These are phyloP conservation scores for Telenomus remus DNA, from an alignment of 1,140 invertebrate species.

Conservation along the genomic window DNA sequence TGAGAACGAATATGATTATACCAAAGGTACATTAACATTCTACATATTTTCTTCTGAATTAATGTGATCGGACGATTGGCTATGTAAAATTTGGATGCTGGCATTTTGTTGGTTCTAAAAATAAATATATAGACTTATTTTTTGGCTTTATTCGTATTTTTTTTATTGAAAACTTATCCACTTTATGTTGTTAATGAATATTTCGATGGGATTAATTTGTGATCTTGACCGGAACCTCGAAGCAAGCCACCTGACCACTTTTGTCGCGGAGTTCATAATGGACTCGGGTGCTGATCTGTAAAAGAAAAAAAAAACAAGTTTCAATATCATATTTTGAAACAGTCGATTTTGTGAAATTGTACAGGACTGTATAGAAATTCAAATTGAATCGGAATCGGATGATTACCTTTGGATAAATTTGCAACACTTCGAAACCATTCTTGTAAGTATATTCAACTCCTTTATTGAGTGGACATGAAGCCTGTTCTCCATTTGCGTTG, in stretches of 20 bases:
- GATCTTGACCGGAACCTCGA: slow-evolving; percentile 81
- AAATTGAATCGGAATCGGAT: neutral
- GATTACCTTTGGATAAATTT: slow-evolving; percentile 81
- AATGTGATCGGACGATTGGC: no score
- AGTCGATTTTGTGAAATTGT: neutral
- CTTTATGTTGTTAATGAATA: no score
- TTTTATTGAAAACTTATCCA: no score
- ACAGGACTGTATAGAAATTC: slow-evolving; percentile 10
- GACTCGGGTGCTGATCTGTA: slow-evolving; percentile 76
- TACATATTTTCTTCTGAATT: no score
- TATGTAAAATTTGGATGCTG: no score
- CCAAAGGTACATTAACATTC: no score
- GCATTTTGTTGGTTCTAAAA: no score
- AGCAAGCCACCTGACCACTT: slow-evolving; percentile 77
- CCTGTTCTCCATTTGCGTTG: slow-evolving; percentile 75
- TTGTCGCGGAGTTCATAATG: slow-evolving; percentile 78
- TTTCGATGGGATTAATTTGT: slow-evolving; percentile 14
- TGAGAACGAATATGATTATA: no score
- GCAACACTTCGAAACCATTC: slow-evolving; percentile 80
- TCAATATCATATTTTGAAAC: neutral
- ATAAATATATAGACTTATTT: no score
- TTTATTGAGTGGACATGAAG: slow-evolving; percentile 80
- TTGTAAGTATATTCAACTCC: slow-evolving; percentile 82
- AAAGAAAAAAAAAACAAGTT: slow-evolving; percentile 34
- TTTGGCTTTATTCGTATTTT: no score